Evolutionary conservation across 2,113 vertebrate genomes (phyloP), one percentile per base, ranked within the genome.

Genomic region (Gobiocypris rarus): DNA sequence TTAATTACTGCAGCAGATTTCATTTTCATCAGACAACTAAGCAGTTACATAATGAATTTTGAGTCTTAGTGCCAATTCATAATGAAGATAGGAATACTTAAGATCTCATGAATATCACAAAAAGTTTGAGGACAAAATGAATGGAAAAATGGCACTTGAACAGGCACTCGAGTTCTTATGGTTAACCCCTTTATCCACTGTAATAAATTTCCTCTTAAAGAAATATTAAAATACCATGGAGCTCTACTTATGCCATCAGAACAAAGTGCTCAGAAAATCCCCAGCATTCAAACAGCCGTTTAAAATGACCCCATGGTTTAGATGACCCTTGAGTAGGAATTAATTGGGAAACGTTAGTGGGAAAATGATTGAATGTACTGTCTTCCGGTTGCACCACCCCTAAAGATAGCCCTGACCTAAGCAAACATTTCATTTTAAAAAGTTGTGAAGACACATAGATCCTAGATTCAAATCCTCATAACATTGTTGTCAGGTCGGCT

Each of bases 121-220:
- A 61, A 81, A 76, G 38, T 83, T 56, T 63, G 76, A 84, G 63
- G 10, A 17, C 71, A 86, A 22, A 73, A 63, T 4, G 0, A 14
- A 84, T 74, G 3, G n/a, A 86, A 67, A 79, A 78, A 84, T 83
- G 73, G 81, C 86, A 85, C 85, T 90, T 86, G 26, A 71, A 86
- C 75, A 61, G 80, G 48, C 85, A 83, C 86, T 83, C 11, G 38
- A 65, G 17, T 70, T 71, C 91, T 89, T 82, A 90, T 71, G 83
- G 75, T 82, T 67, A 38, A 84, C 83, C 84, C 56, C 54, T 88
- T 92, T 89, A 92, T 89, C 81, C 86, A 76, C 78, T 83, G 82
- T 89, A 91, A 91, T 92, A 91, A 91, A 92, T 87, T 87, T 71
- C 84, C 88, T 90, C 86, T 90, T 90, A 88, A 89, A 90, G 84